Evolutionary conservation across 2,888 invertebrate genomes (phyloP).

Genomic region (Steromphala cineraria): DNA sequence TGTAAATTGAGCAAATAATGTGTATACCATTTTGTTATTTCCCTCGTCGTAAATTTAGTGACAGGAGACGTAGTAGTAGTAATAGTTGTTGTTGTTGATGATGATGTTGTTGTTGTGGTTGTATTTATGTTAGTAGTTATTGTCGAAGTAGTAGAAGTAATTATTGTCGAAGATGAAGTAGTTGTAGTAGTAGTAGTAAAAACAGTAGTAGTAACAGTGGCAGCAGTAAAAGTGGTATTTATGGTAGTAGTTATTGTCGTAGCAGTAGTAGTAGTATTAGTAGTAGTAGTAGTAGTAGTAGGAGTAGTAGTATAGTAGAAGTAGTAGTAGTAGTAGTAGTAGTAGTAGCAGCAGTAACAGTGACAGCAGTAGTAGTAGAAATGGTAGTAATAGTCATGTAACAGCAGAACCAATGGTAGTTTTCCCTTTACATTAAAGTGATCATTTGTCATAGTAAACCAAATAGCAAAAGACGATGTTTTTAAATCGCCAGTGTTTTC

Average conservation of each 20-base stretch:
- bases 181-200: conserved; percentile 18
- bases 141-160: background rate
- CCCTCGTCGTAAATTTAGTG: no score
- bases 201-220: background rate
- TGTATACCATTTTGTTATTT: no score
- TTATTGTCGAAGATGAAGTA: background rate
- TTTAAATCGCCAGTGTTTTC: no score
- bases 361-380: conserved; percentile 21
- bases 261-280: conserved; percentile 6
- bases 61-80: background rate
- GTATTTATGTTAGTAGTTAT: background rate
- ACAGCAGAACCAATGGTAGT: conserved; percentile 11
- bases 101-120: background rate
- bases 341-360: conserved; percentile 5
- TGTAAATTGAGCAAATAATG: no score
- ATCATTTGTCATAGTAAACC: background rate
- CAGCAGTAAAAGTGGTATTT: background rate
- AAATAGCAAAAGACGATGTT: no score
- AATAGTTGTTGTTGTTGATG: background rate
- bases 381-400: conserved; percentile 21
- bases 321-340: background rate
- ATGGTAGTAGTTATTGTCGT: background rate
- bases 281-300: background rate
- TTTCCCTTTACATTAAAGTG: background rate
- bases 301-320: conserved; percentile 8